Evolutionary conservation across 2,797 vertebrate genomes (phyloP), one percentile per base, ranked within the genome.

Genomic region (Synaphobranchus kaupii): DNA sequence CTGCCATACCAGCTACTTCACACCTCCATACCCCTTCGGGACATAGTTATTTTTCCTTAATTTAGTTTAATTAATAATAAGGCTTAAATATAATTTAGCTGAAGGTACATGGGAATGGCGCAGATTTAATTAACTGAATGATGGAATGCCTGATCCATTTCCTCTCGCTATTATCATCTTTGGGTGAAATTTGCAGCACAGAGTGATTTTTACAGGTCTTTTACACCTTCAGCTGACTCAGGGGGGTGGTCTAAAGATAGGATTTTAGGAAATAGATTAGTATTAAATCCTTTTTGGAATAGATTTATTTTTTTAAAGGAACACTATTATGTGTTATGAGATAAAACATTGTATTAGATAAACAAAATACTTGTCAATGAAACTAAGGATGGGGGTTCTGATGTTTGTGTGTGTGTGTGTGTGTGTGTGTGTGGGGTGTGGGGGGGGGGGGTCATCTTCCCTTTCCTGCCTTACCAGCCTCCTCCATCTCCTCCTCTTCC

Each of bases 51-150:
- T 63, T 56, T 60, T 60, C n/a, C 31, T 84, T 84, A 31, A 84
- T 84, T 56, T 63, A 31, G 83, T 84, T 84, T 84, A 84, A 84
- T 84, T 83, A 56, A 84, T 56, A 17, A 84, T 56, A 56, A 84
- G 56, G n/a, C 50, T 58, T 34, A 2, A 54, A 84, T 84, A 60
- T 84, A 84, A 84, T 84, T 84, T 84, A 84, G 28, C 83, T 58
- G 28, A 58, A 60, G 83, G 83, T 84, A 58, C 52, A 58, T 58
- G n/a, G 17, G 20, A 56, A 84, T 31, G 56, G 52, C 28, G 28
- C 13, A 39, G 28, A 84, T 60, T 28, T 84, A 84, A 84, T 84
- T 60, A 84, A 52, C 83, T 58, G 83, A 83, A 22, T 84, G 56
- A 84, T 84, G 83, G 56, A 84, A 84, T 17, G 83, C 83, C 17